phyloP scores from a whole-genome alignment of 2,113 vertebrate genomes.

The Elanus axillaris region DNA sequence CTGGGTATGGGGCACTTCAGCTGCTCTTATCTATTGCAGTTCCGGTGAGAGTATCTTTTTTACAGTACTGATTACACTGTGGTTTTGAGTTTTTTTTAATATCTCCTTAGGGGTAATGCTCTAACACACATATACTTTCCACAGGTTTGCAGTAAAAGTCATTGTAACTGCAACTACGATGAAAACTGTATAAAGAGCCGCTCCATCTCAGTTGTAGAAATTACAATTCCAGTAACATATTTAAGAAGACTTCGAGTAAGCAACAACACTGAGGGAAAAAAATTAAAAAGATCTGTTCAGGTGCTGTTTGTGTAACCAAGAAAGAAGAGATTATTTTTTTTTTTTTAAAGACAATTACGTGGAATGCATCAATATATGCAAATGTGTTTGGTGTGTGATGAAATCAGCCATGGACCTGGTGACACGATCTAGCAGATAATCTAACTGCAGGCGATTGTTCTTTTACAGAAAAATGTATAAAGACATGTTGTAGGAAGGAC shows the following conservation, averaged over 20 bases:
- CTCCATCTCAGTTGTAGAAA: not conserved
- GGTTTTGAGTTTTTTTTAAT: rapidly evolving
- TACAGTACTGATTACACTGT: not conserved
- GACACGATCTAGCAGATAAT: not conserved
- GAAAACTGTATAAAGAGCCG: not conserved
- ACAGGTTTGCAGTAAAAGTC: not conserved
- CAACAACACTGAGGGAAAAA: not conserved
- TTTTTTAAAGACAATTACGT: not conserved
- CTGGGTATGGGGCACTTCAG: not conserved
- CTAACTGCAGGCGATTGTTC: not conserved
- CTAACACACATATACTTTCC: not conserved
- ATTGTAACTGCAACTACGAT: not conserved
- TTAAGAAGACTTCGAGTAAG: not conserved
- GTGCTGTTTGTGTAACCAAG: not conserved
- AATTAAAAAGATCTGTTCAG: not conserved
- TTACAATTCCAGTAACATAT: not conserved
- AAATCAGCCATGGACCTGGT: not conserved
- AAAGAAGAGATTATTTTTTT: not conserved
- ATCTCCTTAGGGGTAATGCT: not conserved
- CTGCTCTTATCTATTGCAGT: not conserved
- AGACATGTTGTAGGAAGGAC: not conserved
- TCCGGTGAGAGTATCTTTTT: not conserved
- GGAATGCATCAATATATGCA: not conserved
- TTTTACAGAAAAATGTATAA: not conserved
- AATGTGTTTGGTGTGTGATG: not conserved